These are phyloP conservation scores for Sphenopsis melanotis DNA, from an alignment of 2,797 vertebrate genomes.

Conservation along the genomic window DNA sequence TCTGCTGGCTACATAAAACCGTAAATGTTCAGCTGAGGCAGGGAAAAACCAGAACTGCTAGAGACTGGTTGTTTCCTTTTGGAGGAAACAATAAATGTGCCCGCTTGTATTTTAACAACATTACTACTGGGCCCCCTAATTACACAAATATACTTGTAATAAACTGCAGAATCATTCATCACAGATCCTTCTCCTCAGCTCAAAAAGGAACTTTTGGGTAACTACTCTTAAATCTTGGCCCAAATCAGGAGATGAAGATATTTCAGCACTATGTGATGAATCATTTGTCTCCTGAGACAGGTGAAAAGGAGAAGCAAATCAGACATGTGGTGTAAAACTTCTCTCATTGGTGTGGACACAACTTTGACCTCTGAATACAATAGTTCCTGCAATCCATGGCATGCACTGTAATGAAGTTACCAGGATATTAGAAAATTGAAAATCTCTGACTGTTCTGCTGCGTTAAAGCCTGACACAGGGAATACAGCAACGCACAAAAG, in stretches of 20 bases:
- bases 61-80: conserved; percentile 85
- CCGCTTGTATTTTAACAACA: conserved; percentile 78
- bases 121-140: conserved; percentile 76
- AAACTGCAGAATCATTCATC: conserved; percentile 8
- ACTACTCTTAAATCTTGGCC: neutral
- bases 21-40: conserved; percentile 79
- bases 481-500: neutral
- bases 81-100: conserved; percentile 91
- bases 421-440: neutral
- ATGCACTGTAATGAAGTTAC: neutral
- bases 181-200: neutral
- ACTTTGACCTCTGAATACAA: neutral
- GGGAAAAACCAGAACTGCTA: conserved; percentile 74
- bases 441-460: rapidly evolving
- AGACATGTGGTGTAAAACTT: neutral
- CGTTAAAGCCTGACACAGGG: neutral
- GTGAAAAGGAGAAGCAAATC: conserved; percentile 31
- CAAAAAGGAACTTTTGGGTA: neutral
- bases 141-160: conserved; percentile 76
- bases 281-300: conserved; percentile 16
- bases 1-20: conserved; percentile 67
- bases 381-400: neutral
- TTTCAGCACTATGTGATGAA: neutral
- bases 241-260: neutral
- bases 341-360: neutral